phyloP scores from a whole-genome alignment of 2,888 invertebrate genomes.

The Caenorhabditis drosophilae region DNA sequence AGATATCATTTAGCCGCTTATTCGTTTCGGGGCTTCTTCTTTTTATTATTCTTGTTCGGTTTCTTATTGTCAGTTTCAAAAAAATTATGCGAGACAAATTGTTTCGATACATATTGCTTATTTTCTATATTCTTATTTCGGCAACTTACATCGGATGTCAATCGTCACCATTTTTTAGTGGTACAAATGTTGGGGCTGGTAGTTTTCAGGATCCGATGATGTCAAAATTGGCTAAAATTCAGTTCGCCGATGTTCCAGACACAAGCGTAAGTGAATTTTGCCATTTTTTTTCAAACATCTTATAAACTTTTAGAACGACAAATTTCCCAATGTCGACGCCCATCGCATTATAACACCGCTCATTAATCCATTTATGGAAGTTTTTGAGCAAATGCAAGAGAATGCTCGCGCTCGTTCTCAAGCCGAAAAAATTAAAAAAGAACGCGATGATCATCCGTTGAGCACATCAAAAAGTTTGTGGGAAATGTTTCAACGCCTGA shows the following conservation, averaged over 20 bases:
- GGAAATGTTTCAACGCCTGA: conserved; percentile 48
- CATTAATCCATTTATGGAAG: conserved; percentile 55
- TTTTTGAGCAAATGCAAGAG: conserved; percentile 56
- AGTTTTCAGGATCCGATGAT: conserved; percentile 32
- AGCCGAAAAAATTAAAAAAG: conserved; percentile 46
- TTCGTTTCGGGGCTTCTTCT: no score
- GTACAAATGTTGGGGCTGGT: no score
- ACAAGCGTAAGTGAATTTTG: conserved; percentile 12
- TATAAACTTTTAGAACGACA: conserved; percentile 22
- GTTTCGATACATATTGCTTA: no score
- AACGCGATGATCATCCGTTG: conserved; percentile 31
- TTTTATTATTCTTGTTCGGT: no score
- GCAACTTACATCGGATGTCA: conserved; percentile 25
- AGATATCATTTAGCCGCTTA: no score
- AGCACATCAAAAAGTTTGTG: conserved; percentile 43
- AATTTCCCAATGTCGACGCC: conserved; percentile 54
- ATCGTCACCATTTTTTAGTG: no score
- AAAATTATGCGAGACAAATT: no score
- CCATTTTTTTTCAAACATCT: not conserved
- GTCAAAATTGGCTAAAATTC: conserved; percentile 24
- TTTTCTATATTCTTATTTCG: no score
- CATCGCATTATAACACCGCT: conserved; percentile 56
- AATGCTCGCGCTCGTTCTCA: conserved; percentile 45
- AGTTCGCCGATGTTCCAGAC: conserved; percentile 28
- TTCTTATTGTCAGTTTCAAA: no score